phyloP scores from a whole-genome alignment of 2,888 invertebrate species.

The Acronicta aceris region DNA sequence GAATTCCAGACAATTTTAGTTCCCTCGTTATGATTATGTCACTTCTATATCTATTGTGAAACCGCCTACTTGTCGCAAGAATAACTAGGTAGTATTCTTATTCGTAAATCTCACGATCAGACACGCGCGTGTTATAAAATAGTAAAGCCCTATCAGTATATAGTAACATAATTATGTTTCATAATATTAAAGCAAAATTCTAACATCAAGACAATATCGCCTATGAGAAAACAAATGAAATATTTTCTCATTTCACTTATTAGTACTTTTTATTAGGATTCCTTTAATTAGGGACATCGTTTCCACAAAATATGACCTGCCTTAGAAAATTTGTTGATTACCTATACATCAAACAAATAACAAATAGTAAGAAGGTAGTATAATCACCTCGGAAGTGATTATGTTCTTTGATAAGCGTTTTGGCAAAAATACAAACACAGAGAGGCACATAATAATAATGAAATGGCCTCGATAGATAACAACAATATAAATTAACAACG shows the following conservation, averaged over 20 bases:
- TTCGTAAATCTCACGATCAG: conserved; percentile 54
- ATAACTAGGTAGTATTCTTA: conserved; percentile 33
- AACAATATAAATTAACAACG: conserved; percentile 13
- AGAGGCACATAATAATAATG: neutral
- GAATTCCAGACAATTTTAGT: conserved; percentile 81
- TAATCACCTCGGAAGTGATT: no score
- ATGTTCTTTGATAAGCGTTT: neutral
- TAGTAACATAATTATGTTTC: no score
- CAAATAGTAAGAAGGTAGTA: no score
- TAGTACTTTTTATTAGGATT: neutral
- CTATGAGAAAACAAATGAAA: conserved; percentile 8
- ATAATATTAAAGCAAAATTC: no score
- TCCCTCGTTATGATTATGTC: conserved; percentile 74
- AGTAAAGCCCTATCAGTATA: no score
- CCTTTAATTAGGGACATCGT: neutral
- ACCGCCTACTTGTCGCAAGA: conserved; percentile 50
- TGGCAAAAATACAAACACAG: neutral
- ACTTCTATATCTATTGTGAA: conserved; percentile 61
- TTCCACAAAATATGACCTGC: neutral
- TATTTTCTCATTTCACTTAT: neutral
- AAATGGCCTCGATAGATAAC: conserved; percentile 2
- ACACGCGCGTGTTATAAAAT: no score
- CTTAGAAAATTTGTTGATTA: no score
- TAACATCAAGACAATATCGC: conserved; percentile 41
- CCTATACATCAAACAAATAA: no score